A percentile compares a stretch with the other conserved stretches of the same genome.
These are phyloP conservation scores for Lithodes maja DNA, from an alignment of 2,888 invertebrate genomes.

Conservation along the genomic window DNA sequence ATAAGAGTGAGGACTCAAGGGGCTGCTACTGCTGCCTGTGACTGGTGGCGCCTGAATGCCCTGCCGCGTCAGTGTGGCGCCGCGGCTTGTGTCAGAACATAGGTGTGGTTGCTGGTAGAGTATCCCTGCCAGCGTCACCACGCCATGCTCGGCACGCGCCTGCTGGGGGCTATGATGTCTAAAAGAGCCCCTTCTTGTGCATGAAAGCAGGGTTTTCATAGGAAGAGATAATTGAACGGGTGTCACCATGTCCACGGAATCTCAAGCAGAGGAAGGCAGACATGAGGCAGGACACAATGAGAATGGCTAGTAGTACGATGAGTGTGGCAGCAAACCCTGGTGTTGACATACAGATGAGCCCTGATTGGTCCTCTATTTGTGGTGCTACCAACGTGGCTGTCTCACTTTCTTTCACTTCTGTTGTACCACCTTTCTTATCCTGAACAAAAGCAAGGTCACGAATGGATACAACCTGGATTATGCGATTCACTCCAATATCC, in stretches of 20 bases:
- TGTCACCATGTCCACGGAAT: slow-evolving; percentile 75
- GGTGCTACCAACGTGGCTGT: slow-evolving; percentile 69
- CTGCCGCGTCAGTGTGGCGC: slow-evolving; percentile 49
- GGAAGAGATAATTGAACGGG: slow-evolving; percentile 71
- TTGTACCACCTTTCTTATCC: slow-evolving; percentile 75
- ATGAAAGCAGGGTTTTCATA: slow-evolving; percentile 72
- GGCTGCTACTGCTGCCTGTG: slow-evolving; percentile 38
- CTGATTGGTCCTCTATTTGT: slow-evolving; percentile 73
- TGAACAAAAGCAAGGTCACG: slow-evolving; percentile 90
- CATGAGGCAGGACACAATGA: slow-evolving; percentile 88
- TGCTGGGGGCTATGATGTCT: slow-evolving; percentile 17
- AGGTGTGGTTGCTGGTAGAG: neutral
- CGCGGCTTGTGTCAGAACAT: slow-evolving; percentile 48
- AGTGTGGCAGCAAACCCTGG: slow-evolving; percentile 93
- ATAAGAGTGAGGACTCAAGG: slow-evolving; percentile 34
- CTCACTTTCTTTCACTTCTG: slow-evolving; percentile 49
- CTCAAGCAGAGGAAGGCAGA: slow-evolving; percentile 90
- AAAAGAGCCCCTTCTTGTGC: slow-evolving; percentile 71
- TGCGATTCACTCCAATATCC: slow-evolving; percentile 90
- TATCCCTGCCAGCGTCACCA: slow-evolving; percentile 1
- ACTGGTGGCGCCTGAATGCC: slow-evolving; percentile 62
- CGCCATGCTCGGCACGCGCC: slow-evolving; percentile 3
- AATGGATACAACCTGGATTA: slow-evolving; percentile 92
- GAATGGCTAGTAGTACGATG: slow-evolving; percentile 86
- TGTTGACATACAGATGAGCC: slow-evolving; percentile 93